Evolutionary conservation across 2,797 vertebrate genomes (phyloP).

Genomic region (Sebastes goodei): DNA sequence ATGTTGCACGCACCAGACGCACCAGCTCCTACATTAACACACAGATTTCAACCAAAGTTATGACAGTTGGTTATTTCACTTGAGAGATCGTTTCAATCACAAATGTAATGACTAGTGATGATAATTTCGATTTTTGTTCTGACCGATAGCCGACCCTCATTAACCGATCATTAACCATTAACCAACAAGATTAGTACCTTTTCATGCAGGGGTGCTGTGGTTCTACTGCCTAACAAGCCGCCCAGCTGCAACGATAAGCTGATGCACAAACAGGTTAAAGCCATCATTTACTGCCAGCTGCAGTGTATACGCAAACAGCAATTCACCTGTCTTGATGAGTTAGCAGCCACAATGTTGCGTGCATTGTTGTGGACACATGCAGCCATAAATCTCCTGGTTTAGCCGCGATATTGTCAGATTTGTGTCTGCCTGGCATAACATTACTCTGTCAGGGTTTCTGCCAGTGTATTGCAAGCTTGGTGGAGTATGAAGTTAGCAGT

Average conservation of each 20-base stretch:
- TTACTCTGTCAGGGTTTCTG: neutral
- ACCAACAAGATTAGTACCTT: neutral
- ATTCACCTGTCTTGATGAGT: neutral
- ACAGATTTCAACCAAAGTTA: neutral
- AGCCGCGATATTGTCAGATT: neutral
- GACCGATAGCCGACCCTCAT: too few relatives aligned
- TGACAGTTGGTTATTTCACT: too few relatives aligned
- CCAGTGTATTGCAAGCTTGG: neutral
- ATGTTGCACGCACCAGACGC: too few relatives aligned
- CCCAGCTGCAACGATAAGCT: neutral
- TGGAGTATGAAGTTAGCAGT: neutral
- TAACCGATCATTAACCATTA: too few relatives aligned
- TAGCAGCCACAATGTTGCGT: neutral
- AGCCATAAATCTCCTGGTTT: neutral
- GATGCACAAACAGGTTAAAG: neutral
- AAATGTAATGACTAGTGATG: too few relatives aligned
- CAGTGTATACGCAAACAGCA: neutral
- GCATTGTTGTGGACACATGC: neutral
- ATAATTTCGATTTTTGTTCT: too few relatives aligned
- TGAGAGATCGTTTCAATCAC: too few relatives aligned
- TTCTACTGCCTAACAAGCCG: neutral
- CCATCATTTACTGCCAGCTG: neutral
- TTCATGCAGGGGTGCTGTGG: neutral
- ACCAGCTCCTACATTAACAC: too few relatives aligned
- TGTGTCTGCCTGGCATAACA: neutral